phyloP scores from a whole-genome alignment of 2,888 invertebrate species.

The Parnassius mnemosyne region DNA sequence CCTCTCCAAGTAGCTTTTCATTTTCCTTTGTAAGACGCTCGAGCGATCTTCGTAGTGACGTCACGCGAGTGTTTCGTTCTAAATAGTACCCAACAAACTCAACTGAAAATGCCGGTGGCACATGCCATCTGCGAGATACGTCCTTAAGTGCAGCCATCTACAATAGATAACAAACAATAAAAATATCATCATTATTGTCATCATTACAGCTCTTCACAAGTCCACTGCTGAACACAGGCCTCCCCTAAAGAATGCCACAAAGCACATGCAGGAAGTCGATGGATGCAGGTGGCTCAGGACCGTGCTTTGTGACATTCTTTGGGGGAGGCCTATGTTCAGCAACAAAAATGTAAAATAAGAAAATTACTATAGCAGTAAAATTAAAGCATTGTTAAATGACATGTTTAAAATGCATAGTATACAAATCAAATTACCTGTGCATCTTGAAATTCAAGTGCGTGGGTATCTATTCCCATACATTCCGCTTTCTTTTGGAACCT shows the following conservation, averaged over 20 bases:
- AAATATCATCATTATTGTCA: not conserved
- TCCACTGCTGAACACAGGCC: too few species aligned
- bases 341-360: slow-evolving; percentile 1
- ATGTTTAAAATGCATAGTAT: not conserved
- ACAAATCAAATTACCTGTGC: slow-evolving; percentile 78
- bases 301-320: too few species aligned
- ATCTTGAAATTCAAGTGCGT: slow-evolving; percentile 90
- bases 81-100: slow-evolving; percentile 97
- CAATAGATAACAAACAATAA: slow-evolving; percentile 9
- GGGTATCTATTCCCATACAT: slow-evolving; percentile 93
- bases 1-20: slow-evolving; percentile 86
- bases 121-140: slow-evolving; percentile 95
- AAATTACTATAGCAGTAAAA: too few species aligned
- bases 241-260: too few species aligned
- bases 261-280: too few species aligned
- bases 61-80: slow-evolving; percentile 91
- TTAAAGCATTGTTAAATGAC: too few species aligned
- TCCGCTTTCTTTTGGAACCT: slow-evolving; percentile 91
- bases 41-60: slow-evolving; percentile 88
- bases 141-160: slow-evolving; percentile 88
- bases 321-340: too few species aligned
- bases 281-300: too few species aligned
- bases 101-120: slow-evolving; percentile 95
- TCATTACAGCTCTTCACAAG: too few species aligned
- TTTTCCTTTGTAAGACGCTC: slow-evolving; percentile 88